Base-by-base conservation (phyloP, 35 echinoderm and acorn worm species). In the Ophiothrix spiculata region DNA sequence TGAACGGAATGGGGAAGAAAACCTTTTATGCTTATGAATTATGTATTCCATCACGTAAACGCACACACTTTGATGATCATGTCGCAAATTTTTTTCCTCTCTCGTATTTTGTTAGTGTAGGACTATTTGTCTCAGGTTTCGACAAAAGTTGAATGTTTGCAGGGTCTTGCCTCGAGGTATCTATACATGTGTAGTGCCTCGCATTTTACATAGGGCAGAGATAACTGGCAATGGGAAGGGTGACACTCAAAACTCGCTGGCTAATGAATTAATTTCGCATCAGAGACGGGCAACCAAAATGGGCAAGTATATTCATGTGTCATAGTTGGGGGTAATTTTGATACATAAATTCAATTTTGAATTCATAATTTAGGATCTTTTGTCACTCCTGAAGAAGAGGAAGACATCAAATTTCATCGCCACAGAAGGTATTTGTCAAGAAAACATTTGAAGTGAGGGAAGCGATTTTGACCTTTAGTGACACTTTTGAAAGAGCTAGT, bases 1-100 rank as follows among this genome's bases (percentile, higher is more conserved):
- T n/a, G n/a, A 69, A 4, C 21, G 45, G 8, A 54, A 2, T 12
- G 60, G 60, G 60, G 60, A 69, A 69, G 60, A 49, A 15, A 69
- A 28, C 29, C 10, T 69, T 69, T 69, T 69, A 69, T n/a, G 60
- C 60, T 69, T 69, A 69, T 69, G 60, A 69, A 69, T 69, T 69
- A 69, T 69, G 60, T 69, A 69, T 69, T 69, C 60, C 60, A 69
- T 69, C 60, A 69, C 29, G 60, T 28, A 4, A 69, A 15, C 3
- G 60, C 4, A 69, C 23, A 69, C 60, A 69, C 60, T 69, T 28
- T 28, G 6, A 69, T 69, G 60, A 69, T 69, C 60, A 28, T 69
- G 6, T 69, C 4, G 1, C 60, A 4, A 69, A 15, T 12, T 12
- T 69, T 25, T 12, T 25, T 69, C 60, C n/a, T n/a, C n/a, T n/a